These are phyloP conservation scores for Podarcis lilfordi DNA, from an alignment of 2,797 vertebrate species.

Conservation along the genomic window DNA sequence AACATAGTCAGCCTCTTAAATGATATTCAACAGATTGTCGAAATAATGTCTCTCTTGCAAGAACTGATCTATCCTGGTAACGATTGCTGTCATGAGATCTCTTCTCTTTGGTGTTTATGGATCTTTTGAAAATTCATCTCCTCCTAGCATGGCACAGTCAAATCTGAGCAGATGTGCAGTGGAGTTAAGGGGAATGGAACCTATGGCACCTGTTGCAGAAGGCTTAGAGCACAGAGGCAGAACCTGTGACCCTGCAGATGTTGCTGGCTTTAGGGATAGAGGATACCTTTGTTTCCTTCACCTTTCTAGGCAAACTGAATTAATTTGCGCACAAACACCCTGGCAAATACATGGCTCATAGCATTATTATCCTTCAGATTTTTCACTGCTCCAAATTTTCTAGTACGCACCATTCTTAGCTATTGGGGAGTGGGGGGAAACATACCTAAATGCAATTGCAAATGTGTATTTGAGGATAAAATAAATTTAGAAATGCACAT, in stretches of 20 bases:
- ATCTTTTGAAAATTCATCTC: background rate
- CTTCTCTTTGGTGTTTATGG: background rate
- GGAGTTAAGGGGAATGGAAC: conserved; percentile 1
- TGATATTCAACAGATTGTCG: background rate
- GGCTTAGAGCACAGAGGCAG: background rate
- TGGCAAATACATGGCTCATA: too few species aligned
- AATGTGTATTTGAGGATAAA: too few species aligned
- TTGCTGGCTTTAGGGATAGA: too few species aligned
- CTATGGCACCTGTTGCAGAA: background rate
- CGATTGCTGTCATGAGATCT: background rate
- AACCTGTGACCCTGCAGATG: background rate
- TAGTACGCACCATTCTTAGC: too few species aligned
- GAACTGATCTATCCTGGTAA: background rate
- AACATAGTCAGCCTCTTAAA: background rate
- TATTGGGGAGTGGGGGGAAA: too few species aligned
- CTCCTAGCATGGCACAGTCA: background rate
- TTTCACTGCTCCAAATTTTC: too few species aligned
- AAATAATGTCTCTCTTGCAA: background rate
- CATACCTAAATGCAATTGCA: too few species aligned
- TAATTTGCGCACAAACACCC: too few species aligned
- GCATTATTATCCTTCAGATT: too few species aligned
- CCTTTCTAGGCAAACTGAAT: too few species aligned
- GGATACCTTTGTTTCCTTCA: too few species aligned
- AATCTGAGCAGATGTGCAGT: background rate
- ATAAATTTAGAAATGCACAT: too few species aligned